Conservation (phyloP, 1,140 invertebrate species). For the Triops longicaudatus region DNA sequence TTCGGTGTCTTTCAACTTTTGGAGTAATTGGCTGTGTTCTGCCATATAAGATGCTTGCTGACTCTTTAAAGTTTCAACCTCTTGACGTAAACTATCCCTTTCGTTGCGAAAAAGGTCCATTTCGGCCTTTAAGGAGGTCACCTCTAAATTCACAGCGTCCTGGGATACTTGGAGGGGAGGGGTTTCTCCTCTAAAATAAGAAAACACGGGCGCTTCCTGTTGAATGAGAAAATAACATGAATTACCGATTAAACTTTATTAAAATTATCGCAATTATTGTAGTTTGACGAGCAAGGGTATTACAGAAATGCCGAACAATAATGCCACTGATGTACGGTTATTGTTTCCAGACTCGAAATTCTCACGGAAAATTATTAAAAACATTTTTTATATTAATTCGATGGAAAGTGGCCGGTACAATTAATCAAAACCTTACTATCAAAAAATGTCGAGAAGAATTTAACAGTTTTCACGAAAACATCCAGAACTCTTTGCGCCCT, state of each 20-base stretch:
- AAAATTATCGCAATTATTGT: too few relatives aligned
- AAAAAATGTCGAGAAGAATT: too few relatives aligned
- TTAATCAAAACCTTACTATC: too few relatives aligned
- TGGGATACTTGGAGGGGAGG: neutral
- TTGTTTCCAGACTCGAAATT: too few relatives aligned
- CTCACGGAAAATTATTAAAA: neutral
- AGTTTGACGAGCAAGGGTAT: too few relatives aligned
- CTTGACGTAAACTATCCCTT: neutral
- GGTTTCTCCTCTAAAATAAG: neutral
- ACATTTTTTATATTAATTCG: neutral
- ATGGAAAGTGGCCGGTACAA: too few relatives aligned
- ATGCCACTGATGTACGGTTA: neutral
- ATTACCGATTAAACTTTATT: too few relatives aligned
- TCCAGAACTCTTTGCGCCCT: too few relatives aligned
- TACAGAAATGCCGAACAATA: neutral
- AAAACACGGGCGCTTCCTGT: neutral
- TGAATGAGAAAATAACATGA: neutral
- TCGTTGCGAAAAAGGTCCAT: neutral
- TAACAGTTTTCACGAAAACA: too few relatives aligned
- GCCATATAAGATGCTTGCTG: slow-evolving; percentile 31
- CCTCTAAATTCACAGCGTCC: neutral
- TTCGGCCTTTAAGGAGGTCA: neutral
- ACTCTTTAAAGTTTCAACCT: slow-evolving; percentile 32
- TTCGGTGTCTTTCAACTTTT: neutral
- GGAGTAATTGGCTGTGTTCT: neutral